phyloP scores from a whole-genome alignment of 2,113 vertebrate species.

The Leucopsar rothschildi region DNA sequence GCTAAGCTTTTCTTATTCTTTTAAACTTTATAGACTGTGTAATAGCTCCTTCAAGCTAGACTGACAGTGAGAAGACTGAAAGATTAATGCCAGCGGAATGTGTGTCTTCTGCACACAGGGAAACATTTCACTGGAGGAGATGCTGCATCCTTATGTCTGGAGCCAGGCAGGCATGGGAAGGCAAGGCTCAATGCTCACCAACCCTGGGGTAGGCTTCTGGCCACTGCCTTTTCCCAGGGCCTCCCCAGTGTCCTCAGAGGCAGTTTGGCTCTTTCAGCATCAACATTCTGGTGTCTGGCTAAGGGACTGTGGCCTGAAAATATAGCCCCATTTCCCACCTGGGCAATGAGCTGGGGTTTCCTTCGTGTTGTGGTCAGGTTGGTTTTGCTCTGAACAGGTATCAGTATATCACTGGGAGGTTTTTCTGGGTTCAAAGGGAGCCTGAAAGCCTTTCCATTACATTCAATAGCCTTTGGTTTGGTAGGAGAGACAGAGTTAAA shows the following conservation, averaged over 20 bases:
- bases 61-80: neutral
- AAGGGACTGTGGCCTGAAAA: neutral
- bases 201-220: neutral
- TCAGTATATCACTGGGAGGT: neutral
- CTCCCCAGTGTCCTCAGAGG: neutral
- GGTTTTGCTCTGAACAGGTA: neutral
- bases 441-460: neutral
- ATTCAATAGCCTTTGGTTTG: neutral
- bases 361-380: neutral
- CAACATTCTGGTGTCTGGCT: neutral
- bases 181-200: neutral
- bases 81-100: neutral
- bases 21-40: constrained; percentile 26
- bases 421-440: neutral
- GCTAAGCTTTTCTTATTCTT: neutral
- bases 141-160: neutral
- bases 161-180: neutral
- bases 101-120: neutral
- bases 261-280: neutral
- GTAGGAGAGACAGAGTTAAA: neutral
- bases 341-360: neutral
- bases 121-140: neutral
- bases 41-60: constrained; percentile 31
- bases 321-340: neutral
- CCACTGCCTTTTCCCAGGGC: neutral